Base-by-base conservation (phyloP, 1,140 invertebrate species). In the Varroa destructor region DNA sequence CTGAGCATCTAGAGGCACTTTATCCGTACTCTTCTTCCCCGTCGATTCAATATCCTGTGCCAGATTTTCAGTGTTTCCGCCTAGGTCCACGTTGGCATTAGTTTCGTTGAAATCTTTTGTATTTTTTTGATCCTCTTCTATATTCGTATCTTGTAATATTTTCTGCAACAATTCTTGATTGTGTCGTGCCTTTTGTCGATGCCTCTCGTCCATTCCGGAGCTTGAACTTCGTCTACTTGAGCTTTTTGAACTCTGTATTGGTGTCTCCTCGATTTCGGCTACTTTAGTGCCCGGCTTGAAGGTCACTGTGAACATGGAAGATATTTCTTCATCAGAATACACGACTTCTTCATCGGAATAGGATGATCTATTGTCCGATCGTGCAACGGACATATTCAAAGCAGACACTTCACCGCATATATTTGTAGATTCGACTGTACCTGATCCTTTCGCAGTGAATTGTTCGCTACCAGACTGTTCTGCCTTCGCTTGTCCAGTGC, bases 131-230 rank as follows among this genome's bases (percentile, higher is more conserved):
- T 51, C 46, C 46, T 51, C 46, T 51, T 51, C 25, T 6, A 43
- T 42, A 36, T 74, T 74, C 14, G 75, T 71, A 51, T 74, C 61
- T 10, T 67, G 74, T 5, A 75, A 55, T 25, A 74, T 73, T 75
- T 75, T 74, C n/a, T 74, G 73, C 14, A 74, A 8, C 12, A 74
- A 71, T 8, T 74, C 74, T 8, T 74, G 74, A 37, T 67, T 67
- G 12, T 12, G 14, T 2, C 46, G 40, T 3, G 37, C 8, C 36
- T 67, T 67, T 37, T 4, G 3, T 40, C 61, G 61, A 40, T 67
- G 61, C 40, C 61, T 40, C 12, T 67, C 61, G 61, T 67, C 61
- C 12, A 37, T 37, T 14, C 61, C 61, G 8, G 61, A 67, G 8
- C 40, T 67, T 37, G 61, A 67, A 8, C 61, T 67, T 40, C 61